phyloP scores from a whole-genome alignment of 2,888 invertebrate genomes.

The Microdon myrmicae region DNA sequence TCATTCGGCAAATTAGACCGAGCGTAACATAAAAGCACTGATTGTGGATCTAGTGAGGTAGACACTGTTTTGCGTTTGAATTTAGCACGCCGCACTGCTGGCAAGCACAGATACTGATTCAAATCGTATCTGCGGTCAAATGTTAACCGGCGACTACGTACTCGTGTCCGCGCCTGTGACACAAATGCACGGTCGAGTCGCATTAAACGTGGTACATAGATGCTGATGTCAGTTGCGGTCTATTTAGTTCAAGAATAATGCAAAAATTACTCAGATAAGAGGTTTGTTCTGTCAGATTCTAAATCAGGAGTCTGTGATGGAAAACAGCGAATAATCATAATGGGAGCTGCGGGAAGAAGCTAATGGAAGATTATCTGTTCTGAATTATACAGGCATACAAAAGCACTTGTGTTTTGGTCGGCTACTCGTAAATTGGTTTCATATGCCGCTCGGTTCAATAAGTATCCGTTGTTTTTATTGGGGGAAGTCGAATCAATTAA shows the following conservation, averaged over 20 bases:
- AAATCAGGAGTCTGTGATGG: slow-evolving; percentile 5
- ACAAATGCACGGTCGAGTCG: slow-evolving; percentile 31
- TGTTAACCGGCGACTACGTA: slow-evolving; percentile 27
- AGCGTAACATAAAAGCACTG: slow-evolving; percentile 27
- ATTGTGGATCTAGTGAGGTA: slow-evolving; percentile 37
- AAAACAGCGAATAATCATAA: slow-evolving; percentile 10
- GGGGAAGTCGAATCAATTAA: slow-evolving; percentile 25
- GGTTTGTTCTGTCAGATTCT: slow-evolving; percentile 22
- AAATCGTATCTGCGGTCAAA: slow-evolving; percentile 39
- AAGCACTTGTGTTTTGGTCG: slow-evolving; percentile 1
- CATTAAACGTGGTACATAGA: slow-evolving; percentile 9
- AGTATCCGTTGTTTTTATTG: slow-evolving; percentile 9
- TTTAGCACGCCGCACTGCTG: slow-evolving; percentile 29
- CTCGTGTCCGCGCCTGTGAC: slow-evolving; percentile 21
- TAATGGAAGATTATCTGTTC: slow-evolving; percentile 13
- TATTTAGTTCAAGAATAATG: slow-evolving; percentile 52
- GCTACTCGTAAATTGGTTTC: slow-evolving; percentile 29
- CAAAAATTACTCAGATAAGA: slow-evolving; percentile 38
- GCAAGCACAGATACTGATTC: slow-evolving; percentile 21
- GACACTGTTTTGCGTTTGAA: slow-evolving; percentile 27
- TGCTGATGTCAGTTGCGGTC: slow-evolving; percentile 49
- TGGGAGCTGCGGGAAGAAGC: slow-evolving; percentile 1
- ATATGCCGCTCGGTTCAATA: slow-evolving; percentile 26
- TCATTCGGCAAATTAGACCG: slow-evolving; percentile 22
- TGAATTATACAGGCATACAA: background rate